Evolutionary conservation across 1,140 invertebrate genomes (phyloP).

Genomic region (Micrasema minimum): DNA sequence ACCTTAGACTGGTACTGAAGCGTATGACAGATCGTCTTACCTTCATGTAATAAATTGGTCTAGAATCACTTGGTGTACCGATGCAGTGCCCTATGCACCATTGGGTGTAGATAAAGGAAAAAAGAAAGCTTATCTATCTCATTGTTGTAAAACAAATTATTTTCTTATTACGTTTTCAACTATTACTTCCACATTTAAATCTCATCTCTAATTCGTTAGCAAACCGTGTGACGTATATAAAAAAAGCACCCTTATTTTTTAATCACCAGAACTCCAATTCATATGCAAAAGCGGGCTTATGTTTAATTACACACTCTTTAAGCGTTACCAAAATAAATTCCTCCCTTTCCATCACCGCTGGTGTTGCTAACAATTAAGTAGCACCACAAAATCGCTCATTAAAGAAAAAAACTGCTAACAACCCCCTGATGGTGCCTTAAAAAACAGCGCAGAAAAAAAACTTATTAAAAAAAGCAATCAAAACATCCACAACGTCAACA

Average conservation of each 20-base stretch:
- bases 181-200: too few species aligned
- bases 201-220: not conserved
- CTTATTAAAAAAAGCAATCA: slow-evolving; percentile 54
- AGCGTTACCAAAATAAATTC: slow-evolving; percentile 44
- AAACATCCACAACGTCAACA: slow-evolving; percentile 51
- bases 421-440: slow-evolving; percentile 33
- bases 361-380: slow-evolving; percentile 44
- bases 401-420: slow-evolving; percentile 49
- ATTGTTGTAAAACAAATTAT: too few species aligned
- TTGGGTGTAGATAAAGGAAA: too few species aligned
- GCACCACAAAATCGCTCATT: slow-evolving; percentile 53
- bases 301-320: slow-evolving; percentile 52
- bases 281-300: slow-evolving; percentile 48
- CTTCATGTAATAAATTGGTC: too few species aligned
- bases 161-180: too few species aligned
- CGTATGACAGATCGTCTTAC: too few species aligned
- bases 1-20: too few species aligned
- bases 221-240: slow-evolving; percentile 25
- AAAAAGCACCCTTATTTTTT: slow-evolving; percentile 18
- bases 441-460: slow-evolving; percentile 45
- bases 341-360: slow-evolving; percentile 39
- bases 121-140: too few species aligned
- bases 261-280: slow-evolving; percentile 27
- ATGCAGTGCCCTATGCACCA: too few species aligned
- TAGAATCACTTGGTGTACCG: too few species aligned